Evolutionary conservation across 2,888 invertebrate species (phyloP), one percentile per base, ranked within the genome.

Genomic region (Torymus auratus): DNA sequence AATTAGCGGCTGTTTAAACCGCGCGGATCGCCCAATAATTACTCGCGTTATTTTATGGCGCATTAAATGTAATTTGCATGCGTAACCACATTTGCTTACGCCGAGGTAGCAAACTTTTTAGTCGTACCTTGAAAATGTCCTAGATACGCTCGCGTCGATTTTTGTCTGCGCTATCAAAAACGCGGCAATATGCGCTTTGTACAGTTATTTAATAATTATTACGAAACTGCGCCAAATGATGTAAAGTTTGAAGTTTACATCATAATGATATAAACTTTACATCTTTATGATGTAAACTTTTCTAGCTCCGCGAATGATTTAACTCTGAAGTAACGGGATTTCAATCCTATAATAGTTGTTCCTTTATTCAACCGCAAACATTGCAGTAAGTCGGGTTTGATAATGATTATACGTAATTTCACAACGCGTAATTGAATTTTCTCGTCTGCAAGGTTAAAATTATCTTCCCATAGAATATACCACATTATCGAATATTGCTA

Each of bases 201-300:
- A 15, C n/a, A 15, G 12, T 67, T 67, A 52, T 52, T 65, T 65
- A 52, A 52, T 52, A 13, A 4, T 14, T 13, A 12, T 67, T 67
- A 52, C 12, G 41, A 17, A 41, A 56, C 15, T 50, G 2, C 0
- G 12, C 10, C 4, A 50, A 50, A 41, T 69, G 17, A 70, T 70
- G 17, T 41, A 58, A 70, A 53, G 13, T 17, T 58, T 53, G 28
- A 50, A 50, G 41, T 69, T 69, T 56, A 41, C n/a, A 55, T 20
- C 23, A 7, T n/a, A 55, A 69, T 70, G 58, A 60, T 50, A 17
- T 70, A 60, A 58, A 60, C 58, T 69, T 69, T 56, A 41, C n/a
- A 55, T 20, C 23, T 4, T n/a, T 68, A 69, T 70, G 58, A 60
- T 50, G 20, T 70, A 60, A 58, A 60, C 58, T 60, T 70, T 17